A percentile compares a stretch with the other conserved stretches of the same genome.
phyloP scores from a whole-genome alignment of 2,888 invertebrate species.

The Melipona beecheii region DNA sequence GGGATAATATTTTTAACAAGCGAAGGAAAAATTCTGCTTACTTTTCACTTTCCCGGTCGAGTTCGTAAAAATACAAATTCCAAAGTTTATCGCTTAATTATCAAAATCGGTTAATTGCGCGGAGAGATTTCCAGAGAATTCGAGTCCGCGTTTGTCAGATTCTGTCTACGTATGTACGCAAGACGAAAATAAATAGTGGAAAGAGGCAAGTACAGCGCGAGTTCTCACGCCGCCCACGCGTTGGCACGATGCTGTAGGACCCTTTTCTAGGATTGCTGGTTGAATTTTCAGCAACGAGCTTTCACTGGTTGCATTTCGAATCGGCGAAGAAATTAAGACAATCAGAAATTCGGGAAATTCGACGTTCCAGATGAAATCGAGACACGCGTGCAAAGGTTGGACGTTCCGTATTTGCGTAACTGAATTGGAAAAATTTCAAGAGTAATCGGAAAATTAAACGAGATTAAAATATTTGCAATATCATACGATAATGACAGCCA shows the following conservation, averaged over 20 bases:
- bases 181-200: not conserved
- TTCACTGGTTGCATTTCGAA: not conserved
- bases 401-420: not conserved
- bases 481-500: not conserved
- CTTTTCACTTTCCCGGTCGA: too few species aligned
- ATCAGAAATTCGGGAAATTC: too few species aligned
- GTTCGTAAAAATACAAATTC: too few species aligned
- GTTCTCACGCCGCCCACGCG: not conserved
- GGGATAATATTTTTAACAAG: too few species aligned
- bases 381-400: not conserved
- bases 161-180: not conserved
- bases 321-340: too few species aligned
- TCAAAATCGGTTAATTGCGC: not conserved
- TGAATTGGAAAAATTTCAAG: not conserved
- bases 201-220: not conserved
- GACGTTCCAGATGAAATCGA: too few species aligned
- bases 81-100: not conserved
- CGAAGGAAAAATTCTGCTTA: too few species aligned
- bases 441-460: not conserved
- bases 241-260: not conserved
- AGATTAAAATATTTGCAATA: not conserved
- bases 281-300: constrained; percentile 1
- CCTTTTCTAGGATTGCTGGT: not conserved
- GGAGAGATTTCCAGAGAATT: not conserved
- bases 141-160: not conserved